phyloP scores from a whole-genome alignment of 2,888 invertebrate species.

The Zygothrica quintamaculata region DNA sequence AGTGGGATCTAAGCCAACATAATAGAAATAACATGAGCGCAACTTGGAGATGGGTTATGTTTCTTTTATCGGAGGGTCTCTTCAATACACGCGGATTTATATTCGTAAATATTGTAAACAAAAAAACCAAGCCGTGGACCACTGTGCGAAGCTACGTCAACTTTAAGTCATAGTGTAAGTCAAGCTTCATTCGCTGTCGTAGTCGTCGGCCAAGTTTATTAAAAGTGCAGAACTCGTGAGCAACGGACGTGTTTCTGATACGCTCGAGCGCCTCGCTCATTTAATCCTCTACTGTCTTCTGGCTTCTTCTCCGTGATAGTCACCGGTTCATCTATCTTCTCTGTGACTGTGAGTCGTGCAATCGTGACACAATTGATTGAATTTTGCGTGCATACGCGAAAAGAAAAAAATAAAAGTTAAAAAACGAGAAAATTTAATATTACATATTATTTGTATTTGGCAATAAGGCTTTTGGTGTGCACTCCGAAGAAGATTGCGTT shows the following conservation, averaged over 20 bases:
- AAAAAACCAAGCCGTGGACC: slow-evolving; percentile 7
- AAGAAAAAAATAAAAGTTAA: slow-evolving; percentile 40
- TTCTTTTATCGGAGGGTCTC: too few species aligned
- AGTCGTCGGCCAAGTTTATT: slow-evolving; percentile 76
- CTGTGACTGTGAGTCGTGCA: slow-evolving; percentile 63
- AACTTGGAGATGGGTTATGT: too few species aligned
- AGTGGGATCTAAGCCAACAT: too few species aligned
- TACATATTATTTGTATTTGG: slow-evolving; percentile 76
- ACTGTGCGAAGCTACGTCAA: slow-evolving; percentile 39
- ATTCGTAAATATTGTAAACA: too few species aligned
- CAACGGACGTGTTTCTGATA: slow-evolving; percentile 80
- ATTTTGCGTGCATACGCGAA: slow-evolving; percentile 53
- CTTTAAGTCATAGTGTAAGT: slow-evolving; percentile 40
- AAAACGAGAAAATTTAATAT: slow-evolving; percentile 60
- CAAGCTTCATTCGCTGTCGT: slow-evolving; percentile 63
- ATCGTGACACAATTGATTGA: slow-evolving; percentile 79
- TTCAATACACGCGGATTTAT: too few species aligned
- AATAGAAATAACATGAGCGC: too few species aligned
- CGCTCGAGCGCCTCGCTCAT: slow-evolving; percentile 68
- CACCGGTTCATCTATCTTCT: slow-evolving; percentile 30
- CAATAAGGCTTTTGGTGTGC: slow-evolving; percentile 56
- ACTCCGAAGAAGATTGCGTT: slow-evolving; percentile 50
- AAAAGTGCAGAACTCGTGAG: slow-evolving; percentile 81
- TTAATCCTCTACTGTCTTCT: slow-evolving; percentile 31
- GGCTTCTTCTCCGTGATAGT: slow-evolving; percentile 3